Percentiles rank a stretch among this genome's conserved stretches.
phyloP scores from a whole-genome alignment of 2,888 invertebrate genomes.

The Microctonus hyperodae region DNA sequence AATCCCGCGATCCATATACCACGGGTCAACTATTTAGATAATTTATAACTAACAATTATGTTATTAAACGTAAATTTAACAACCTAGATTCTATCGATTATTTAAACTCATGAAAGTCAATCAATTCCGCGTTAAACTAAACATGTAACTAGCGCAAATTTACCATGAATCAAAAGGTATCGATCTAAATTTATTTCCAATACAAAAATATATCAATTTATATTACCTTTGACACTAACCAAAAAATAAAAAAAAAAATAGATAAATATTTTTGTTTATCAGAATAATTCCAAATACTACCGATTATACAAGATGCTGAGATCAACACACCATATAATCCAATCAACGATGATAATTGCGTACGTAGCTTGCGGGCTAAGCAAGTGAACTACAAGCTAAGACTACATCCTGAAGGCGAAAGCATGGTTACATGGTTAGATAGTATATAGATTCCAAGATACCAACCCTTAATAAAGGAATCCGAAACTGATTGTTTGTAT shows the following conservation, averaged over 20 bases:
- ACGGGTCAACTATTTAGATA: neutral
- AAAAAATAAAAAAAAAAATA: neutral
- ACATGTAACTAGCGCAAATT: too few relatives aligned
- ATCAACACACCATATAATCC: conserved; percentile 60
- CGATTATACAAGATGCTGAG: conserved; percentile 41
- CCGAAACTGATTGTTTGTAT: conserved; percentile 2
- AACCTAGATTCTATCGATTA: neutral
- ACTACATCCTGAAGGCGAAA: conserved; percentile 33
- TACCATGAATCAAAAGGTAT: neutral
- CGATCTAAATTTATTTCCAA: too few relatives aligned
- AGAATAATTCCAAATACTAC: neutral
- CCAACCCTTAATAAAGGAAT: conserved; percentile 21
- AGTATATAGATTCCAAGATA: conserved; percentile 23
- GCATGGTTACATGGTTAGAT: conserved; percentile 17
- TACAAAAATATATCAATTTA: too few relatives aligned
- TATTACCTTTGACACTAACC: neutral
- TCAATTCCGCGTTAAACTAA: neutral
- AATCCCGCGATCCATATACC: neutral
- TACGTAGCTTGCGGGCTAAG: conserved; percentile 54
- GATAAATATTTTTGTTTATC: neutral
- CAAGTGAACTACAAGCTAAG: conserved; percentile 22
- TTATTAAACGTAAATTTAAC: neutral
- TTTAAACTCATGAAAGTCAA: neutral
- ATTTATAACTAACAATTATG: conserved; percentile 1
- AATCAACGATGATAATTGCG: conserved; percentile 60